Base-by-base conservation (phyloP, 2,113 vertebrate genomes). In the Rhadina sibilatrix region DNA sequence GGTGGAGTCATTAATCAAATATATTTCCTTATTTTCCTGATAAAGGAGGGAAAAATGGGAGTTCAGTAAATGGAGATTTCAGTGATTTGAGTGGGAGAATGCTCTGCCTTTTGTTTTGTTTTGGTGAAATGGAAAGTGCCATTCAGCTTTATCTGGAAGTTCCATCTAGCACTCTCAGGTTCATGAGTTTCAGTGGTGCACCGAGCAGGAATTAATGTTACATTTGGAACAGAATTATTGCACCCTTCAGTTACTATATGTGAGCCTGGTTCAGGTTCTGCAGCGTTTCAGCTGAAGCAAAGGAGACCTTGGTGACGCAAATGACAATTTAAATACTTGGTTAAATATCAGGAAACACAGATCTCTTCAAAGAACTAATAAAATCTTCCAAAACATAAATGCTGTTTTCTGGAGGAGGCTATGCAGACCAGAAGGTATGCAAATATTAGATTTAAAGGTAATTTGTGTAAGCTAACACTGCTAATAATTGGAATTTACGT, bases 381-480 rank as follows among this genome's bases (percentile, higher is more conserved):
- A 61, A 94, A 46, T 61, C 68, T 24, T 93, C 47, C 56, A 33
- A 70, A 91, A 89, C 63, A 50, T 74, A 28, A 23, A 52, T 61
- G 46, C 31, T 76, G 23, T 38, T 77, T 30, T 80, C 82, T 80
- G 79, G 82, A 61, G 75, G 78, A 89, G 61, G 61, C 64, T 87
- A 18, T 16, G 28, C 46, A 61, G 82, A 69, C 46, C 30, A 78
- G 53, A 80, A 85, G 68, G 52, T 69, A 83, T 65, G 46, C 71
- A 92, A 92, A 92, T 95, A 92, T 40, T 90, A 44, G 63, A 53
- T 95, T 92, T 90, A 80, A 93, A 83, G 82, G 53, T 91, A 89
- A 50, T 90, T 94, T 89, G 23, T 79, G 30, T 93, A 83, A 83
- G 89, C 50, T 61, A 75, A 86, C 53, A 30, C 63, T 54, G 63